Percentiles rank a stretch among this genome's conserved stretches.
Conservation (phyloP, 2,113 vertebrate genomes). For the Anoura caudifer region DNA sequence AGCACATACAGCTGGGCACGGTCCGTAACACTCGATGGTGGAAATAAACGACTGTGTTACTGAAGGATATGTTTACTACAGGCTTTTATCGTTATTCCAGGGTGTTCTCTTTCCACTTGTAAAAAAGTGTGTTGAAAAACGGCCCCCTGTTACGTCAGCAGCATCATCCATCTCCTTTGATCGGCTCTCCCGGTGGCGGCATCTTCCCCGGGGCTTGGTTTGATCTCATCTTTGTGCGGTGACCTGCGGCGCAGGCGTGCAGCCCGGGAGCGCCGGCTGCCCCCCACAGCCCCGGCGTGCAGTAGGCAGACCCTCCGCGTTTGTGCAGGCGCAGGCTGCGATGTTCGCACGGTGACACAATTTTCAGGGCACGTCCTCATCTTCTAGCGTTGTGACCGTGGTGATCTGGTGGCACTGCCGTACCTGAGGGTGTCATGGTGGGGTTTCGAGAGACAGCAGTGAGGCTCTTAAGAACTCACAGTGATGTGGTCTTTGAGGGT, state of each 20-base stretch:
- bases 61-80: neutral
- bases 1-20: neutral
- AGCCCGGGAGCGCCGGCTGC: neutral
- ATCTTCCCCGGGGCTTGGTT: neutral
- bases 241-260: too few species aligned
- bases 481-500: neutral
- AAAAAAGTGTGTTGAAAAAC: neutral
- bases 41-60: too few species aligned
- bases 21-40: too few species aligned
- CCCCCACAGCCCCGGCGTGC: neutral
- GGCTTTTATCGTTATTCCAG: neutral
- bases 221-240: neutral
- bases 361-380: neutral
- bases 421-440: neutral
- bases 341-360: neutral
- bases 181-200: neutral
- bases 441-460: neutral
- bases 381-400: neutral
- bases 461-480: neutral
- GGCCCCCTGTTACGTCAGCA: neutral
- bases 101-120: neutral
- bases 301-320: neutral
- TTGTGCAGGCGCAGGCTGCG: neutral
- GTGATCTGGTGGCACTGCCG: neutral
- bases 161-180: neutral